phyloP scores from a whole-genome alignment of 2,113 vertebrate genomes.

The Oncorhynchus clarkii region DNA sequence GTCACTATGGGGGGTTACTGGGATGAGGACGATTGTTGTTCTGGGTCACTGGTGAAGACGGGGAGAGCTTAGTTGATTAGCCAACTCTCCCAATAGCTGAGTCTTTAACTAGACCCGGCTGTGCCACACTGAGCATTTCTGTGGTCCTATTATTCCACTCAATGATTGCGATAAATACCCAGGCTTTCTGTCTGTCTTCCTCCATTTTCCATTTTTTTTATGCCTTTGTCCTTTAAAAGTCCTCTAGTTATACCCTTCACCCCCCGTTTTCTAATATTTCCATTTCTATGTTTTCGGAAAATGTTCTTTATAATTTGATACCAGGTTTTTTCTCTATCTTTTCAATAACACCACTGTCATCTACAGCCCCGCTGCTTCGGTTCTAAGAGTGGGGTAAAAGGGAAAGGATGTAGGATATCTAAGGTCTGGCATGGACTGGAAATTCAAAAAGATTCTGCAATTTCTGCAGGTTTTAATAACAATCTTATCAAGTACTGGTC shows the following conservation, averaged over 20 bases:
- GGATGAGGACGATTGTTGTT: slow-evolving; percentile 65
- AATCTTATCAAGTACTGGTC: neutral
- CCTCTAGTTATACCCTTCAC: slow-evolving; percentile 50
- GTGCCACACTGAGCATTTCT: slow-evolving; percentile 67
- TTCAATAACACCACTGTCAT: neutral
- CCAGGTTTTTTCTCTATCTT: neutral
- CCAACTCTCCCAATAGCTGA: slow-evolving; percentile 56
- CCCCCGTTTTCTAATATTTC: slow-evolving; percentile 38
- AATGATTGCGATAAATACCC: slow-evolving; percentile 77
- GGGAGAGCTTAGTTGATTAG: slow-evolving; percentile 70
- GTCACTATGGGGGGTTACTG: slow-evolving; percentile 64
- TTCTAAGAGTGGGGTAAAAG: neutral
- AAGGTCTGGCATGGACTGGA: neutral
- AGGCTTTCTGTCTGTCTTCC: slow-evolving; percentile 53
- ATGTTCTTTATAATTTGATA: neutral
- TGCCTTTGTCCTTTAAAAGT: slow-evolving; percentile 66
- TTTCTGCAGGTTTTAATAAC: neutral
- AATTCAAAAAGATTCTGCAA: neutral
- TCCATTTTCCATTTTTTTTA: slow-evolving; percentile 23
- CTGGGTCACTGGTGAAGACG: slow-evolving; percentile 71
- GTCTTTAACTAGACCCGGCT: slow-evolving; percentile 39
- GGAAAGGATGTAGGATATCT: neutral
- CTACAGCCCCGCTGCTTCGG: neutral
- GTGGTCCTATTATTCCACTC: slow-evolving; percentile 79
- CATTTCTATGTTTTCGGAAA: slow-evolving; percentile 25